These are phyloP conservation scores for Anolis apletophallus DNA, from an alignment of 2,797 vertebrate species.

Conservation along the genomic window DNA sequence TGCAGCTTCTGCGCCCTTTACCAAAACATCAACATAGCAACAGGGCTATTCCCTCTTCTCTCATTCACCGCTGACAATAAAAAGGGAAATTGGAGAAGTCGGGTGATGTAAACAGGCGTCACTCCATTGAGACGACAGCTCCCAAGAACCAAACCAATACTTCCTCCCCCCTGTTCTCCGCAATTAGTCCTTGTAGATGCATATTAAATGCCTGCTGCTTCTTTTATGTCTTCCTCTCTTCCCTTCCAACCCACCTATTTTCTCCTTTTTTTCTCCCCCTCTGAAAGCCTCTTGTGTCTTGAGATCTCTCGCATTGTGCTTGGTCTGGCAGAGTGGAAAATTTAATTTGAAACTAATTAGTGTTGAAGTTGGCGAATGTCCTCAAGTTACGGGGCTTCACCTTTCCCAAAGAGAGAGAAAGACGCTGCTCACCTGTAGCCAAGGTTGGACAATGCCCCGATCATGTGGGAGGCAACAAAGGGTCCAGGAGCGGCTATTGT, in stretches of 20 bases:
- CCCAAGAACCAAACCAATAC: fast-evolving
- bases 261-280: not conserved
- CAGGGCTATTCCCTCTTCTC: not conserved
- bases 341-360: slow-evolving; percentile 92
- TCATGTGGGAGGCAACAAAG: slow-evolving; percentile 83
- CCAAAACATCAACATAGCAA: not conserved
- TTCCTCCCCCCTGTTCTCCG: slow-evolving; percentile 44
- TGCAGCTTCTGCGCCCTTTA: not conserved
- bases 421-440: slow-evolving; percentile 80
- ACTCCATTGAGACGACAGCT: slow-evolving; percentile 10
- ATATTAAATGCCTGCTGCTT: not conserved
- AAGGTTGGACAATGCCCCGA: slow-evolving; percentile 87
- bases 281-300: slow-evolving; percentile 69
- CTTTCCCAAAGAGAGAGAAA: slow-evolving; percentile 72
- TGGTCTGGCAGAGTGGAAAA: slow-evolving; percentile 87
- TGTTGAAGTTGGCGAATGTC: slow-evolving; percentile 77
- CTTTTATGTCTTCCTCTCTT: slow-evolving; percentile 51
- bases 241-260: not conserved
- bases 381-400: slow-evolving; percentile 86
- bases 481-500: slow-evolving; percentile 83
- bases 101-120: not conserved
- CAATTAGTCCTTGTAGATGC: slow-evolving; percentile 42
- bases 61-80: not conserved
- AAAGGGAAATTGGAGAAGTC: not conserved
- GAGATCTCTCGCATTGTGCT: slow-evolving; percentile 73